A percentile compares a stretch with the other conserved stretches of the same genome.
Conservation (phyloP, 2,113 vertebrate species). For the Aviceda subcristata region DNA sequence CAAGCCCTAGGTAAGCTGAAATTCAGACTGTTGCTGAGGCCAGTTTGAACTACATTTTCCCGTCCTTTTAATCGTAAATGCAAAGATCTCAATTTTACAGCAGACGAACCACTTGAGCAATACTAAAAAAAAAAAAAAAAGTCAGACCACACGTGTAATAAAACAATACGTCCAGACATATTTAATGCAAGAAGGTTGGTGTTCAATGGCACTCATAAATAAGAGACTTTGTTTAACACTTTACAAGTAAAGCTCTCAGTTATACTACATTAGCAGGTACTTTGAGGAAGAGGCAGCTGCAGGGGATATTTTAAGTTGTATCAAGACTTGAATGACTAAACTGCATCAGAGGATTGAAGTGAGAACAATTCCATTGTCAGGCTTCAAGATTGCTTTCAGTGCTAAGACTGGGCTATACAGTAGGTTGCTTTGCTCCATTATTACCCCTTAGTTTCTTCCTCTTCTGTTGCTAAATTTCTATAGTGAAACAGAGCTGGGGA, state of each 20-base stretch:
- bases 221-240: slow-evolving; percentile 29
- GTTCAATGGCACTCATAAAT: slow-evolving; percentile 44
- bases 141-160: not conserved
- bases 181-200: slow-evolving; percentile 28
- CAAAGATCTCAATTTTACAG: not conserved
- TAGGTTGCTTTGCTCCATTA: not conserved
- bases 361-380: not conserved
- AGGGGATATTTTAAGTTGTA: not conserved
- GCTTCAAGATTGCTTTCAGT: not conserved
- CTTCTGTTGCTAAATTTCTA: not conserved
- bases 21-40: not conserved
- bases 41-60: fast-evolving
- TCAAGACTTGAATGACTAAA: not conserved
- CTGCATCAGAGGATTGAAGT: not conserved
- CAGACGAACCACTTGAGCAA: not conserved
- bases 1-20: not conserved
- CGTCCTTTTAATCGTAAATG: not conserved
- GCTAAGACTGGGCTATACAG: not conserved
- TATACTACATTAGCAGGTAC: not conserved
- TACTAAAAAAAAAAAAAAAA: not conserved
- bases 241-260: not conserved
- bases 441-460: not conserved
- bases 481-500: not conserved
- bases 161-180: not conserved
- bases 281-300: not conserved